Evolutionary conservation across 2,797 vertebrate genomes (phyloP).

Genomic region (Enteromius argenteus): DNA sequence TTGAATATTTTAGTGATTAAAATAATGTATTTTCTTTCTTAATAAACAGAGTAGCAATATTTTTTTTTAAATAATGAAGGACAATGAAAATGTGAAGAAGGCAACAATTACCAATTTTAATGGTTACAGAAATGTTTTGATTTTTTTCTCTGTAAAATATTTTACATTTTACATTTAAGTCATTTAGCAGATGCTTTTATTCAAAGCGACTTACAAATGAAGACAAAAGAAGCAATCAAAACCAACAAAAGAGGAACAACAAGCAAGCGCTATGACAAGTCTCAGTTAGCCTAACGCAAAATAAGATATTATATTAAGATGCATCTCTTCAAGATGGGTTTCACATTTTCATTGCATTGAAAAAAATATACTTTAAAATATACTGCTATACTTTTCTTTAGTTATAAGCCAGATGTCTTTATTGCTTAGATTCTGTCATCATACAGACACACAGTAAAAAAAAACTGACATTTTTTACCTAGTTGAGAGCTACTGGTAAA

Average conservation of each 20-base stretch:
- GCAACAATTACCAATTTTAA: neutral
- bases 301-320: neutral
- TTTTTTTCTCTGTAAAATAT: neutral
- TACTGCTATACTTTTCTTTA: neutral
- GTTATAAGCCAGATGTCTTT: neutral
- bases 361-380: neutral
- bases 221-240: too few relatives aligned
- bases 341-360: neutral
- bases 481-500: neutral
- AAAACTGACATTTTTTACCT: neutral
- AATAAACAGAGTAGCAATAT: neutral
- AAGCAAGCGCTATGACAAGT: too few relatives aligned
- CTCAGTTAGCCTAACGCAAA: too few relatives aligned
- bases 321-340: neutral
- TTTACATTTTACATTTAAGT: too few relatives aligned
- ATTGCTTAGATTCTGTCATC: neutral
- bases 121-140: neutral
- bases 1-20: neutral
- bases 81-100: neutral
- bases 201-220: neutral
- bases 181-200: too few relatives aligned
- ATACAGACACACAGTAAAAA: constrained; percentile 14
- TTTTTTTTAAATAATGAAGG: neutral
- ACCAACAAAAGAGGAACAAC: too few relatives aligned
- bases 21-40: neutral